Conservation (phyloP, 2,888 invertebrate genomes). For the Lasioglossum zephyrum region DNA sequence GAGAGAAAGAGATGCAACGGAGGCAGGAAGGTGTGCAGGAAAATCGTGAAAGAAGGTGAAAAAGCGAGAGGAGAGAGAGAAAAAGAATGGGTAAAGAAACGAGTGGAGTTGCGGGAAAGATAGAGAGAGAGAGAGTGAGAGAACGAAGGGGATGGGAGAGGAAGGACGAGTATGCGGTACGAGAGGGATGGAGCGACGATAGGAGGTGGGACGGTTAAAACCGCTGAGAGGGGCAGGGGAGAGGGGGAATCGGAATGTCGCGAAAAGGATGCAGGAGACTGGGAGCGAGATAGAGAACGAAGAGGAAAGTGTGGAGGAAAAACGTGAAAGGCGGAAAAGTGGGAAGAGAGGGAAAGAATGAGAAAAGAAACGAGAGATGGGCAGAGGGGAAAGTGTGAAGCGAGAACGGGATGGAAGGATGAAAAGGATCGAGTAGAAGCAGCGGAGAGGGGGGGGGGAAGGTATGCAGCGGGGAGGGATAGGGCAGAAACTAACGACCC, state of each 20-base stretch:
- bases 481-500: constrained; percentile 78
- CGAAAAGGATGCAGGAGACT: constrained; percentile 12
- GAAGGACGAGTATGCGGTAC: background rate
- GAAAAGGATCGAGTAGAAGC: background rate
- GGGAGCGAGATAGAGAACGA: constrained; percentile 8
- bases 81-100: constrained; percentile 35
- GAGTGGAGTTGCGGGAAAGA: background rate
- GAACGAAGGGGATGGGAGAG: background rate
- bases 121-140: background rate
- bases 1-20: background rate
- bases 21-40: constrained; percentile 41
- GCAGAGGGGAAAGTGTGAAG: background rate
- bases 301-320: constrained; percentile 48
- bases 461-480: constrained; percentile 65
- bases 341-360: constrained; percentile 21
- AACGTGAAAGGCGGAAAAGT: constrained; percentile 49
- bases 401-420: background rate
- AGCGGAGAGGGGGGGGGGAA: constrained; percentile 26
- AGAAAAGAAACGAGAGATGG: constrained; percentile 37
- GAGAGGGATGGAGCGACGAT: background rate
- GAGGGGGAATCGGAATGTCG: constrained; percentile 17
- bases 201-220: background rate
- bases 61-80: constrained; percentile 17
- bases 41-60: constrained; percentile 51
- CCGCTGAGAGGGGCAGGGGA: background rate